Conservation (phyloP, 2,888 invertebrate species). For the Enoplolaimus lenunculus region DNA sequence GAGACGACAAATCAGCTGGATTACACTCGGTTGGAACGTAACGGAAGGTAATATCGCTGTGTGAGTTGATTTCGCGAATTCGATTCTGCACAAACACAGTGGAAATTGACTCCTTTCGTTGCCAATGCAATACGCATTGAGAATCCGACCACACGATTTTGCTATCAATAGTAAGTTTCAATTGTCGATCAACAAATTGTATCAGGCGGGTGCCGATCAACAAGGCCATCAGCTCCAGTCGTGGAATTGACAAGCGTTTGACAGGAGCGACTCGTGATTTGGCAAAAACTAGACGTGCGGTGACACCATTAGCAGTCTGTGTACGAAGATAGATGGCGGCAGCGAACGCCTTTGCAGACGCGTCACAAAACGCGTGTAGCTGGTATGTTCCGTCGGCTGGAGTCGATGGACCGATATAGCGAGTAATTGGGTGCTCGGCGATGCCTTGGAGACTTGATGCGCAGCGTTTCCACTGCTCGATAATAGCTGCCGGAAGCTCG, state of each 20-base stretch:
- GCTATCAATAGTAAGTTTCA: too few species aligned
- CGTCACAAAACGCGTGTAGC: not conserved
- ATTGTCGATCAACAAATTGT: not conserved
- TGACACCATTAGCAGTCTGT: not conserved
- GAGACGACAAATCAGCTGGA: conserved; percentile 24
- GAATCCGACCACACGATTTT: not conserved
- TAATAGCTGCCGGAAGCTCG: not conserved
- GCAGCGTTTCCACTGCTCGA: not conserved
- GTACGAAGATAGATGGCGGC: conserved; percentile 2
- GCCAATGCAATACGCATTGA: too few species aligned
- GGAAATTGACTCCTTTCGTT: not conserved
- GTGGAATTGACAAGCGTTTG: not conserved
- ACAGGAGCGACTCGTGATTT: not conserved
- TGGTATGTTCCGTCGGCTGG: too few species aligned
- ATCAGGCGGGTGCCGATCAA: not conserved
- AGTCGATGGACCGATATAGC: too few species aligned
- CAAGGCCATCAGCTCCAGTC: not conserved
- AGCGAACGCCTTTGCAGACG: conserved; percentile 1
- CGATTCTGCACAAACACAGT: not conserved
- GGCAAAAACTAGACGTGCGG: not conserved
- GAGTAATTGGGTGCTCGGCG: not conserved
- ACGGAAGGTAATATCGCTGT: too few species aligned
- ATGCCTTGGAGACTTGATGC: not conserved
- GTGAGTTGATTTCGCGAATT: not conserved
- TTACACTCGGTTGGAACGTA: too few species aligned